Evolutionary conservation across 1,140 invertebrate species (phyloP).

Genomic region (Drosophila erecta): DNA sequence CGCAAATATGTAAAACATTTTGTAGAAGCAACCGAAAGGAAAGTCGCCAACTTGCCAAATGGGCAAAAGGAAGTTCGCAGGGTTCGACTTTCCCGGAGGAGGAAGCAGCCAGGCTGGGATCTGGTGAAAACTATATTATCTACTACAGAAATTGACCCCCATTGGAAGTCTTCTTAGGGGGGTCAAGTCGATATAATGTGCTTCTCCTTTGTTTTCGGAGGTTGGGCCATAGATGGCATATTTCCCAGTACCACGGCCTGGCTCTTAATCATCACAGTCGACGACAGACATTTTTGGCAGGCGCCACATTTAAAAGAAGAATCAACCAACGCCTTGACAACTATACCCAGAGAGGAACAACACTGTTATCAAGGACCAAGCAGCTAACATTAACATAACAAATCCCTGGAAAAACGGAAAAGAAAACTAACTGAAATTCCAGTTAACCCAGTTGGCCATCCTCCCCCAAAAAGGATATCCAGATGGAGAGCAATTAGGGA

Average conservation of each 20-base stretch:
- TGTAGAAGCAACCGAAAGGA: slow-evolving; percentile 49
- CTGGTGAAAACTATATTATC: slow-evolving; percentile 32
- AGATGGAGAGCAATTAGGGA: slow-evolving; percentile 29
- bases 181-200: not conserved
- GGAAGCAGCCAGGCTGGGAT: slow-evolving; percentile 11
- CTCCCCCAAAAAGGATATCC: slow-evolving; percentile 4
- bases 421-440: slow-evolving; percentile 7
- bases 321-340: slow-evolving; percentile 18
- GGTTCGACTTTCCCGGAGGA: slow-evolving; percentile 1
- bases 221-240: slow-evolving; percentile 5
- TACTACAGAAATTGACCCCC: slow-evolving; percentile 36
- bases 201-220: not conserved
- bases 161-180: slow-evolving; percentile 10
- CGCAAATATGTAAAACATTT: slow-evolving; percentile 73
- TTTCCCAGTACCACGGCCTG: slow-evolving; percentile 23
- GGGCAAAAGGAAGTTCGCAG: not conserved
- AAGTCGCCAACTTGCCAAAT: slow-evolving; percentile 54
- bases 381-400: slow-evolving; percentile 50
- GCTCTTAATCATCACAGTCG: slow-evolving; percentile 45
- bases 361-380: slow-evolving; percentile 37
- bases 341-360: slow-evolving; percentile 1
- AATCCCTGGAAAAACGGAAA: not conserved
- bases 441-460: slow-evolving; percentile 37
- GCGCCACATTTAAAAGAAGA: slow-evolving; percentile 47
- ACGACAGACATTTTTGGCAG: slow-evolving; percentile 44